These are phyloP conservation scores for Lepidocolaptes lacrymiger DNA, from an alignment of 2,797 vertebrate genomes.

Conservation along the genomic window DNA sequence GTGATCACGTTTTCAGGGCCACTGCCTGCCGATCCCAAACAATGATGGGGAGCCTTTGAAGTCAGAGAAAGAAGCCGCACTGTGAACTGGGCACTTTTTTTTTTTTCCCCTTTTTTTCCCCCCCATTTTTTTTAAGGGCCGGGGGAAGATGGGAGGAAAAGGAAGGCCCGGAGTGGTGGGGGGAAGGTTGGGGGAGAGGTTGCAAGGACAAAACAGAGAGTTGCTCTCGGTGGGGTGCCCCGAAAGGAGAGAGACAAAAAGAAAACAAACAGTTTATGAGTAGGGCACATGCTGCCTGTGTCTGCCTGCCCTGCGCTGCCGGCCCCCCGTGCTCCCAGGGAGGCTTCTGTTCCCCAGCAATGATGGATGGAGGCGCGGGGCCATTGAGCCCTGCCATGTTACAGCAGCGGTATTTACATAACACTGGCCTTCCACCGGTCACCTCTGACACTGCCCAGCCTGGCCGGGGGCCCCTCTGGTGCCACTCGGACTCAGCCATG, in stretches of 20 bases:
- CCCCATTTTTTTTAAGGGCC: not conserved
- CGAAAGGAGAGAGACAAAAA: constrained; percentile 84
- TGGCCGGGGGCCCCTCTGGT: not conserved
- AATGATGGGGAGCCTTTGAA: constrained; percentile 96
- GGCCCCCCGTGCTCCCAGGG: constrained; percentile 79
- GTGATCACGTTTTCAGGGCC: constrained; percentile 93
- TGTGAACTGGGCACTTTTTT: constrained; percentile 63
- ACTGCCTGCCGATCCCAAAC: constrained; percentile 89
- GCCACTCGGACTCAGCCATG: rapidly evolving
- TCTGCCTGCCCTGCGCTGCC: constrained; percentile 85
- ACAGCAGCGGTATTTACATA: constrained; percentile 98
- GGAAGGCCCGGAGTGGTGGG: constrained; percentile 27
- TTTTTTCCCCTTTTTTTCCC: not conserved
- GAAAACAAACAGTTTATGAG: constrained; percentile 93
- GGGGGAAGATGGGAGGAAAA: not conserved
- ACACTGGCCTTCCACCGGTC: constrained; percentile 86
- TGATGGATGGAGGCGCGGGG: constrained; percentile 95
- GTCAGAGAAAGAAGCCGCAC: constrained; percentile 88
- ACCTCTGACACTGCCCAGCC: constrained; percentile 79
- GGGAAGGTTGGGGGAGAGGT: constrained; percentile 61
- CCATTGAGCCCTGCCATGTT: constrained; percentile 91
- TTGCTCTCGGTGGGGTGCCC: constrained; percentile 84
- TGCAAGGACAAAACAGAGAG: constrained; percentile 85
- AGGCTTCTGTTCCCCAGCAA: constrained; percentile 85
- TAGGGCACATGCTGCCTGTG: constrained; percentile 88